These are phyloP conservation scores for Tyria jacobaeae DNA, from an alignment of 2,888 invertebrate species.

Conservation along the genomic window DNA sequence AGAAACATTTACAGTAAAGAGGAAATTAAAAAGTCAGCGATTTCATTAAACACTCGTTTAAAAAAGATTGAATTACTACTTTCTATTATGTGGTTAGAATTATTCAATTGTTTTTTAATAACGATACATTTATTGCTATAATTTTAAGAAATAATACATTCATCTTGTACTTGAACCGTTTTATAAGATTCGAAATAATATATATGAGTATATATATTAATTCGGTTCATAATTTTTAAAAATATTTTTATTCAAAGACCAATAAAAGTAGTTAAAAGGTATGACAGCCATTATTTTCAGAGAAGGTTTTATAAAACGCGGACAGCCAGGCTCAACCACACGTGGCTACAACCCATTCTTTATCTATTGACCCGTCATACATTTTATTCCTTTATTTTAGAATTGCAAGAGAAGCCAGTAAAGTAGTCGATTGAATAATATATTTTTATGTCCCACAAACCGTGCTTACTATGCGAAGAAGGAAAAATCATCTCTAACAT, in stretches of 20 bases:
- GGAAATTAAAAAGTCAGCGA: conserved; percentile 47
- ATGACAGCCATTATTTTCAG: no score
- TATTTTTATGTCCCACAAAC: conserved; percentile 81
- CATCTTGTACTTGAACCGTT: no score
- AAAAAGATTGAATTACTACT: background rate
- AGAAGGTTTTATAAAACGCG: conserved; percentile 22
- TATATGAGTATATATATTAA: no score
- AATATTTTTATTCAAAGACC: no score
- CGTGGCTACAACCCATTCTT: conserved; percentile 58
- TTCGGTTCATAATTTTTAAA: no score
- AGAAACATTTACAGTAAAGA: conserved; percentile 31
- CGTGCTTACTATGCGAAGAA: conserved; percentile 80
- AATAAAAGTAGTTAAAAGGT: no score
- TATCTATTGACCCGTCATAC: conserved; percentile 71
- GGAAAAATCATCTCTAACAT: conserved; percentile 83
- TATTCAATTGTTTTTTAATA: background rate
- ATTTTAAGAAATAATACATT: no score
- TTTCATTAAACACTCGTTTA: conserved; percentile 21
- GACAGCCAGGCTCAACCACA: conserved; percentile 33
- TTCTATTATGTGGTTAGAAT: background rate
- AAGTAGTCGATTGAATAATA: conserved; percentile 84
- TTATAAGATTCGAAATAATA: no score
- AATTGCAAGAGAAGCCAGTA: conserved; percentile 73
- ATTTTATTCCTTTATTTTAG: conserved; percentile 76
- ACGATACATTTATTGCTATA: background rate